Conservation (phyloP, 1,140 invertebrate genomes). For the Adelges cooleyi region DNA sequence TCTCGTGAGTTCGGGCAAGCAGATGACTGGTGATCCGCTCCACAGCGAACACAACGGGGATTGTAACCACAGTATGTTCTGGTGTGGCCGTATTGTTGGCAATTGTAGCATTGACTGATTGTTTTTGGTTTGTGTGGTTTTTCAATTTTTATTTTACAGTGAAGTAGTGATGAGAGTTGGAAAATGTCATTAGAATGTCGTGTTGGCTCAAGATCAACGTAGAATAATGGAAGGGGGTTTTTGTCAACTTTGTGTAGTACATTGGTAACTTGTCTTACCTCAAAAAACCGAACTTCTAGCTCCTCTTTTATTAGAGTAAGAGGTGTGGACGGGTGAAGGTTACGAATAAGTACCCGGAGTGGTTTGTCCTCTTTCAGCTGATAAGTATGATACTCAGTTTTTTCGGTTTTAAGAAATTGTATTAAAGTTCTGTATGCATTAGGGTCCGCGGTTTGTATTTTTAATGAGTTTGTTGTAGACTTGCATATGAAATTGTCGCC, state of each 20-base stretch:
- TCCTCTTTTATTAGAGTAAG: neutral
- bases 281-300: neutral
- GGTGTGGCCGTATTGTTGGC: conserved; percentile 38
- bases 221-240: conserved; percentile 1
- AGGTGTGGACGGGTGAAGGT: conserved; percentile 5
- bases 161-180: conserved; percentile 1
- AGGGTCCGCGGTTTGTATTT: neutral
- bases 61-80: conserved; percentile 35
- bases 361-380: conserved; percentile 13
- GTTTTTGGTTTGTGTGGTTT: conserved; percentile 29
- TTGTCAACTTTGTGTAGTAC: neutral
- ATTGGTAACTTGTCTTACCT: neutral
- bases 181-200: conserved; percentile 1
- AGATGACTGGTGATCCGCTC: conserved; percentile 34
- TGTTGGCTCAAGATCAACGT: conserved; percentile 10
- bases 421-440: neutral
- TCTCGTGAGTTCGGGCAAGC: conserved; percentile 36
- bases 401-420: neutral
- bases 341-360: conserved; percentile 1
- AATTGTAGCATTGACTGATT: conserved; percentile 35
- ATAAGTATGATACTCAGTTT: neutral
- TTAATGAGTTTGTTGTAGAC: neutral
- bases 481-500: neutral
- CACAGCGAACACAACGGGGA: conserved; percentile 38
- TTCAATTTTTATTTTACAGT: neutral